Evolutionary conservation across 2,113 vertebrate genomes (phyloP).

Genomic region (Naja naja): DNA sequence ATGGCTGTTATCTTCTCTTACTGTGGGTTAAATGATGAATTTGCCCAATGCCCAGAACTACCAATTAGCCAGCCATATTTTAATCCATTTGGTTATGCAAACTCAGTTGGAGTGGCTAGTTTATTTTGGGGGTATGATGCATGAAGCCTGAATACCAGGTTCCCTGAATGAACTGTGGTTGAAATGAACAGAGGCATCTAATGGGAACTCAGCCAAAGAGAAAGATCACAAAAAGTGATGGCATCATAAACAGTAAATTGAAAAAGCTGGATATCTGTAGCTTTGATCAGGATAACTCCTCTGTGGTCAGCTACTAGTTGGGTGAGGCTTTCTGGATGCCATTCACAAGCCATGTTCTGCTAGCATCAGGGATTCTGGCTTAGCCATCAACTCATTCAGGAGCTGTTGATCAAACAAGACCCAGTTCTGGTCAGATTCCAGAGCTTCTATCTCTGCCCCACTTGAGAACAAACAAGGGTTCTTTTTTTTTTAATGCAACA

Average conservation of each 20-base stretch:
- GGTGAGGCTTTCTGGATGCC: not conserved
- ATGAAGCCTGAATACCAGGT: not conserved
- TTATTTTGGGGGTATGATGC: not conserved
- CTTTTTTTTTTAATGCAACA: not conserved
- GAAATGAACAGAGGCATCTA: not conserved
- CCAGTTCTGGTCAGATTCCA: not conserved
- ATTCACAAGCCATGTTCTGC: not conserved
- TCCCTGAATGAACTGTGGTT: not conserved
- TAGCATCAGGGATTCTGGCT: not conserved
- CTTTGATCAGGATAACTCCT: not conserved
- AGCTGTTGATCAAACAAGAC: not conserved
- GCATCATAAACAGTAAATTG: not conserved
- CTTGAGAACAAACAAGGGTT: not conserved
- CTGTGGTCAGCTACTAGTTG: not conserved
- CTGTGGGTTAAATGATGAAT: not conserved
- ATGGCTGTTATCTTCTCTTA: not conserved
- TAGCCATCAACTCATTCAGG: not conserved
- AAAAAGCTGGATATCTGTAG: not conserved
- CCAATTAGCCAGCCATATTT: not conserved
- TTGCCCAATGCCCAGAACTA: not conserved
- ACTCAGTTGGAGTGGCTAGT: not conserved
- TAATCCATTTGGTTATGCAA: not conserved
- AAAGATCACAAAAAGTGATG: not conserved
- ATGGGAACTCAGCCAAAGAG: not conserved
- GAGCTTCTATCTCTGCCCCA: not conserved